A percentile compares a stretch with the other conserved stretches of the same genome.
Evolutionary conservation across 2,888 invertebrate species (phyloP).

Genomic region (Ichneumon xanthorius): DNA sequence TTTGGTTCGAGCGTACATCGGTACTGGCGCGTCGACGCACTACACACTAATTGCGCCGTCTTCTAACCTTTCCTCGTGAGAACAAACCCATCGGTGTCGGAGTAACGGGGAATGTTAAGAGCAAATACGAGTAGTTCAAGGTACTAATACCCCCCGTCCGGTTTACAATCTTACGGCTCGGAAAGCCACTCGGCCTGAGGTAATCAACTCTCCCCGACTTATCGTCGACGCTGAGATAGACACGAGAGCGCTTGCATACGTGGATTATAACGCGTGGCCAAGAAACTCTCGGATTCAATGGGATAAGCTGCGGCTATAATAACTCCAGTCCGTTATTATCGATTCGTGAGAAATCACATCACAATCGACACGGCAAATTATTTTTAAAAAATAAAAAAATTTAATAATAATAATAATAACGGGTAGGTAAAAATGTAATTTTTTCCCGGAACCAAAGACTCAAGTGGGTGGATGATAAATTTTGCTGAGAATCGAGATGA

Average conservation of each 20-base stretch:
- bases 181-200: slow-evolving; percentile 19
- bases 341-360: not conserved
- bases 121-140: slow-evolving; percentile 54
- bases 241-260: not conserved
- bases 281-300: slow-evolving; percentile 4
- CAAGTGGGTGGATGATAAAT: slow-evolving; percentile 32
- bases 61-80: not conserved
- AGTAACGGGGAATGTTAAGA: slow-evolving; percentile 52
- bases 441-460: slow-evolving; percentile 16
- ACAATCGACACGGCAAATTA: not conserved
- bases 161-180: slow-evolving; percentile 37
- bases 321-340: not conserved
- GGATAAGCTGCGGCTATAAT: not conserved
- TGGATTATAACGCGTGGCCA: not conserved
- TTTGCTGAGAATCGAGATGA: slow-evolving; percentile 45
- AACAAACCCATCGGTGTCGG: slow-evolving; percentile 21
- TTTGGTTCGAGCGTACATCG: not conserved
- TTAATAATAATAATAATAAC: not conserved
- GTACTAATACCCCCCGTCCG: slow-evolving; percentile 27
- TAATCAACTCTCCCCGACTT: slow-evolving; percentile 28
- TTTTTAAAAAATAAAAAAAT: not conserved
- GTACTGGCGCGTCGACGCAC: not conserved
- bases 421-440: not conserved
- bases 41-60: not conserved
- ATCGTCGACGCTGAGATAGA: slow-evolving; percentile 14